These are phyloP conservation scores for Cantharis rustica DNA, from an alignment of 2,888 invertebrate genomes.

Conservation along the genomic window DNA sequence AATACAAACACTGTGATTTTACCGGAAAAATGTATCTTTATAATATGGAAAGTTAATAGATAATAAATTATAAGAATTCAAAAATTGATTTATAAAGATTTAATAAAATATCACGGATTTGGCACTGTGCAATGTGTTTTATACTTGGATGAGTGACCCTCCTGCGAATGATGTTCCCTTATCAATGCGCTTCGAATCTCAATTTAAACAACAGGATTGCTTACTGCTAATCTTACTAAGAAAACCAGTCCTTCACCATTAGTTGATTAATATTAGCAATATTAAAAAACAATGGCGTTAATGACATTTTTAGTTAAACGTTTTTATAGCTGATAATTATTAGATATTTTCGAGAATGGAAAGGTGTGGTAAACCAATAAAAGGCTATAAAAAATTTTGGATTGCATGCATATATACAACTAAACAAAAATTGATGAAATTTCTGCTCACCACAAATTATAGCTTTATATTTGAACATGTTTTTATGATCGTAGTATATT, in stretches of 20 bases:
- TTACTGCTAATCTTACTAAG: too few relatives aligned
- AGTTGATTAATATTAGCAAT: not conserved
- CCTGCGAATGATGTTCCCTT: too few relatives aligned
- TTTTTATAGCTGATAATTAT: not conserved
- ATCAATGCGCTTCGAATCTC: too few relatives aligned
- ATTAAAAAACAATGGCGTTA: not conserved
- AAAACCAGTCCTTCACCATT: not conserved
- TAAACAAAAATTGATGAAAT: not conserved
- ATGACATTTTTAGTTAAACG: not conserved
- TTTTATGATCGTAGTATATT: not conserved
- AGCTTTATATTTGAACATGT: not conserved
- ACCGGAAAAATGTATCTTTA: too few relatives aligned
- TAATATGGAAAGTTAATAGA: too few relatives aligned
- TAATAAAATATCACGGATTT: too few relatives aligned
- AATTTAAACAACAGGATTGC: too few relatives aligned
- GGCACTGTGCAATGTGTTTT: too few relatives aligned
- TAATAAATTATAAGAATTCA: too few relatives aligned
- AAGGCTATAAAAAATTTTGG: not conserved
- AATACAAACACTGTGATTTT: too few relatives aligned
- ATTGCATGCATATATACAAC: not conserved
- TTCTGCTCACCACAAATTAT: not conserved
- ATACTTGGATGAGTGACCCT: too few relatives aligned
- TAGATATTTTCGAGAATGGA: not conserved
- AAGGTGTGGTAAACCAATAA: not conserved
- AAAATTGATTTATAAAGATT: too few relatives aligned